Conservation (phyloP, 2,797 vertebrate genomes). For the Thalassophryne amazonica region DNA sequence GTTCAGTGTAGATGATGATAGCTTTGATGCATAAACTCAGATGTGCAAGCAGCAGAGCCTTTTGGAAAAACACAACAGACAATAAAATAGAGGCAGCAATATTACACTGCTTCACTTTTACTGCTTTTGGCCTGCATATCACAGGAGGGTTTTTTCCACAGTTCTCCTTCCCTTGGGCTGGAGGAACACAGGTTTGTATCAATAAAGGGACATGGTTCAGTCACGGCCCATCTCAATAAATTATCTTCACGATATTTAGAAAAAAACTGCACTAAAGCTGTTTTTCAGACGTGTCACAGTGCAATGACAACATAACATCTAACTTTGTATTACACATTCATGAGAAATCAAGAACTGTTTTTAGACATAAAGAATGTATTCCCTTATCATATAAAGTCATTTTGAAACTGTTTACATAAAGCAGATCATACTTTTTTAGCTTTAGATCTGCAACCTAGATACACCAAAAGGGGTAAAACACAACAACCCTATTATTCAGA, state of each 20-base stretch:
- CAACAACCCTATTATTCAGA: no score
- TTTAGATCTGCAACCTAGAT: no score
- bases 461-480: no score
- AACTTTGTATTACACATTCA: no score
- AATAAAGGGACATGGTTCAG: conserved; percentile 24
- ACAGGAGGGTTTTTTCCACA: conserved; percentile 34
- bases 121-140: conserved; percentile 42
- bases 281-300: conserved; percentile 25
- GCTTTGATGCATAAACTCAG: conserved; percentile 20
- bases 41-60: conserved; percentile 13
- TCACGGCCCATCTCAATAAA: conserved; percentile 23
- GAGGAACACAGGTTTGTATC: conserved; percentile 27
- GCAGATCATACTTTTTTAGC: no score
- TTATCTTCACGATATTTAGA: conserved; percentile 24
- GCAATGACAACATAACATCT: conserved; percentile 7
- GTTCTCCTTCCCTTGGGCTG: conserved; percentile 23
- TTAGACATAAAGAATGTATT: no score
- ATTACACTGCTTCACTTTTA: conserved; percentile 46
- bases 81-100: conserved; percentile 49
- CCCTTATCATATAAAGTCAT: no score
- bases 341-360: no score
- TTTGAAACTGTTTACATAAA: no score
- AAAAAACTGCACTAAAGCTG: conserved; percentile 6
- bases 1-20: conserved; percentile 24
- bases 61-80: conserved; percentile 41